phyloP scores from a whole-genome alignment of 2,888 invertebrate genomes.

The Physocephala rufipes region DNA sequence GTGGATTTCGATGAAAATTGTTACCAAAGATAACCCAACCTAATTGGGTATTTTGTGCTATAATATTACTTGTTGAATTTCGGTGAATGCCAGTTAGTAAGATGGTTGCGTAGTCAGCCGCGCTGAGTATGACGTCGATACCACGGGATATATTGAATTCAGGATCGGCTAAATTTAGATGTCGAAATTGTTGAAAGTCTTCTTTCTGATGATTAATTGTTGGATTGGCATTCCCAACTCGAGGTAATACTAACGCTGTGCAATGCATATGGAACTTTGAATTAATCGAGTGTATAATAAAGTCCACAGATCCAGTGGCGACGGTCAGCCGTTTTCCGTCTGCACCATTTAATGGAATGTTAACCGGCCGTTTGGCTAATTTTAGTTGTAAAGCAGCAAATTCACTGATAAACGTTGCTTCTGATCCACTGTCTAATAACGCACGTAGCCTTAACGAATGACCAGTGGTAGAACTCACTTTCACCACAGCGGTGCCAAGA shows the following conservation, averaged over 20 bases:
- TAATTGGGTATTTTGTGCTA: constrained; percentile 1
- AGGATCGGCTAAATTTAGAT: constrained; percentile 2
- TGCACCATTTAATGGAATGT: background rate
- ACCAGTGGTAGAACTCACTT: background rate
- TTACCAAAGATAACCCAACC: background rate
- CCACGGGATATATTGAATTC: background rate
- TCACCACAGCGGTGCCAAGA: constrained; percentile 16
- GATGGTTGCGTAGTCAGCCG: constrained; percentile 15
- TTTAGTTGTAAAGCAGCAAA: background rate
- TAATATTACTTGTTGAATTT: background rate
- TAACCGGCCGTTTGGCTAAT: background rate
- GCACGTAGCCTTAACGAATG: constrained; percentile 12
- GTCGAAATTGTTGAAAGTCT: background rate
- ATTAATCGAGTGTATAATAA: constrained; percentile 9
- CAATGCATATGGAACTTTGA: background rate
- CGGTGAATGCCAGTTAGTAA: too few species aligned
- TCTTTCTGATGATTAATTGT: background rate
- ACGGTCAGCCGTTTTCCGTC: background rate
- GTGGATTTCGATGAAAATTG: background rate
- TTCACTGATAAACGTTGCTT: constrained; percentile 15
- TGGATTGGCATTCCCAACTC: constrained; percentile 7
- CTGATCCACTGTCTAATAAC: constrained; percentile 24
- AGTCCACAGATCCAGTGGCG: background rate
- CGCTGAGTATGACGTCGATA: constrained; percentile 20
- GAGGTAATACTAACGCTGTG: background rate